Conservation (phyloP, 2,113 vertebrate genomes). For the Tragulus kanchil region DNA sequence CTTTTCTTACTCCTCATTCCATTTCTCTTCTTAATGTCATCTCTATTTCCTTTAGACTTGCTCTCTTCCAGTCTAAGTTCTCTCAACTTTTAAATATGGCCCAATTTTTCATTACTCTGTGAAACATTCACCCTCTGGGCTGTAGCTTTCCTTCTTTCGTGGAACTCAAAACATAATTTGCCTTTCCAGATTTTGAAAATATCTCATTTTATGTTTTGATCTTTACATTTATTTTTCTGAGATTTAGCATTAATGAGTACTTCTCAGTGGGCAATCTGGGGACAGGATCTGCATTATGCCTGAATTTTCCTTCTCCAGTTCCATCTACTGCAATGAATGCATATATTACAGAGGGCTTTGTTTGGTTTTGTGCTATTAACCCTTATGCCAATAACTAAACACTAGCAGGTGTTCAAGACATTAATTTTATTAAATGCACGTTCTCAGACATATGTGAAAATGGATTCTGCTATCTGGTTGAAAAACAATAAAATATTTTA, state of each 20-base stretch:
- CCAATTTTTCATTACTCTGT: neutral
- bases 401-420: neutral
- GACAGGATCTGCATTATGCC: neutral
- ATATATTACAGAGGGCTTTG: neutral
- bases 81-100: neutral
- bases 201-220: neutral
- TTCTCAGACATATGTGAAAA: neutral
- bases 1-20: neutral
- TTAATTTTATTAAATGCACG: neutral
- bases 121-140: neutral
- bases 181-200: neutral
- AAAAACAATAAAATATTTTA: neutral
- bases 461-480: neutral
- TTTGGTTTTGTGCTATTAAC: neutral
- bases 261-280: neutral
- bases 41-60: neutral
- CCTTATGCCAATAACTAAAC: neutral
- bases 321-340: neutral
- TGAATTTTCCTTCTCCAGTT: neutral
- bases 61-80: neutral
- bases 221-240: neutral
- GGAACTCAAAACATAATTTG: neutral
- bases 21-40: neutral
- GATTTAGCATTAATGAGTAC: neutral
- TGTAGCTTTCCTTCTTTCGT: neutral